Evolutionary conservation across 1,140 invertebrate genomes (phyloP).

Genomic region (Antheraea pernyi): DNA sequence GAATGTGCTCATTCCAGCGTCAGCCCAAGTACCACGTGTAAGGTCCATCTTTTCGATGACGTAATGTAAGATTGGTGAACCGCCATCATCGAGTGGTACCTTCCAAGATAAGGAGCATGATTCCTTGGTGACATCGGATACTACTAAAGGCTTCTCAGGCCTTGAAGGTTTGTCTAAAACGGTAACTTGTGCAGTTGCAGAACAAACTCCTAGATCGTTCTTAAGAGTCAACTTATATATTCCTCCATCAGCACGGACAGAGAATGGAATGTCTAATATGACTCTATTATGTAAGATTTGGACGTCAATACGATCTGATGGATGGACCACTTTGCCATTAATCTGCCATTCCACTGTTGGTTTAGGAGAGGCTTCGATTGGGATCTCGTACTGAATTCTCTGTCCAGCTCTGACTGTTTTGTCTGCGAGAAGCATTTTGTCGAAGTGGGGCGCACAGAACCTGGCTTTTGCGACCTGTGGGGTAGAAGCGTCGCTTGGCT

Average conservation of each 20-base stretch:
- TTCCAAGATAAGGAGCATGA: slow-evolving; percentile 92
- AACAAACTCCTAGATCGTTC: slow-evolving; percentile 90
- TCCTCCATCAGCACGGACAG: slow-evolving; percentile 90
- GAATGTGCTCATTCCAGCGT: slow-evolving; percentile 92
- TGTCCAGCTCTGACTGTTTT: slow-evolving; percentile 94
- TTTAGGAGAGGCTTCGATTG: slow-evolving; percentile 91
- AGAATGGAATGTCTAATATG: slow-evolving; percentile 92
- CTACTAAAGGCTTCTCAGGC: slow-evolving; percentile 92
- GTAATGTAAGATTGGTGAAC: slow-evolving; percentile 96
- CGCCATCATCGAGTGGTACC: slow-evolving; percentile 92
- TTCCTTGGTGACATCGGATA: slow-evolving; percentile 93
- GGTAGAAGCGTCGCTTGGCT: slow-evolving; percentile 94
- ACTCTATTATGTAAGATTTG: slow-evolving; percentile 87
- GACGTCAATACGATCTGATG: slow-evolving; percentile 85
- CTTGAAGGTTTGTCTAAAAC: slow-evolving; percentile 93
- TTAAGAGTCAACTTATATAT: slow-evolving; percentile 91
- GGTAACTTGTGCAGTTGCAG: slow-evolving; percentile 91
- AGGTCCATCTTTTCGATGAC: slow-evolving; percentile 98
- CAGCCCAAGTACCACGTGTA: slow-evolving; percentile 96
- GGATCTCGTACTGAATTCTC: slow-evolving; percentile 92
- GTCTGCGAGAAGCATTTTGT: slow-evolving; percentile 90
- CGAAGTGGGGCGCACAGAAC: slow-evolving; percentile 92
- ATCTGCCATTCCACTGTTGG: slow-evolving; percentile 94
- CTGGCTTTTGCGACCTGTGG: slow-evolving; percentile 92
- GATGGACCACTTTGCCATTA: slow-evolving; percentile 88